These are phyloP conservation scores for Nannospalax galili DNA, from an alignment of 2,113 vertebrate genomes.

Conservation along the genomic window DNA sequence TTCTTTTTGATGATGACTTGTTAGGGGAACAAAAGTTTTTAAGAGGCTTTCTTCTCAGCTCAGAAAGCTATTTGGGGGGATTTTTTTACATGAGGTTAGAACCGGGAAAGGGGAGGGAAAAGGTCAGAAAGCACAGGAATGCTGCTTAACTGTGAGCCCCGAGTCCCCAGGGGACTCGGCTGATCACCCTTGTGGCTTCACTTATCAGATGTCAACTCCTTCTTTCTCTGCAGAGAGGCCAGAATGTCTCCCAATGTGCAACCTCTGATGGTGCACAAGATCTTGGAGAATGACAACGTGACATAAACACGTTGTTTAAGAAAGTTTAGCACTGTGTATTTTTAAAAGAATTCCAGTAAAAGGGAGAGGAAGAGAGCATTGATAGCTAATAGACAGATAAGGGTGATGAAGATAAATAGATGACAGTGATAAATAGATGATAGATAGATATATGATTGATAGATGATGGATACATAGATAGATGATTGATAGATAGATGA, in stretches of 20 bases:
- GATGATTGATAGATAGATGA: background rate
- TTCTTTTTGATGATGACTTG: constrained; percentile 70
- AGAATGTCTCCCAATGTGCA: background rate
- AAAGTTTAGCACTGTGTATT: background rate
- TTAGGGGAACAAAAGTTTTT: constrained; percentile 4
- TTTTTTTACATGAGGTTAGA: background rate
- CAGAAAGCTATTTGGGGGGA: background rate
- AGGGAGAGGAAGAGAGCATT: background rate
- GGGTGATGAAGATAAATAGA: background rate
- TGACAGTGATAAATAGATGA: background rate
- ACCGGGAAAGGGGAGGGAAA: background rate
- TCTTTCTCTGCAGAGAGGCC: background rate
- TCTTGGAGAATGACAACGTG: background rate
- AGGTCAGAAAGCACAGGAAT: background rate
- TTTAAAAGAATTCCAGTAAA: background rate
- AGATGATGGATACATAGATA: background rate
- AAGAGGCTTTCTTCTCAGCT: constrained; percentile 63
- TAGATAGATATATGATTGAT: background rate
- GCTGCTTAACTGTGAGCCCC: background rate
- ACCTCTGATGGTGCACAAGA: background rate
- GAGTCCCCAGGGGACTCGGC: background rate
- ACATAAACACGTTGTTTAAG: background rate
- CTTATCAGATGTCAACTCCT: background rate
- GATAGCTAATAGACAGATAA: background rate
- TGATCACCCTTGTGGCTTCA: background rate